Percentiles rank a stretch among this genome's conserved stretches.
Conservation (phyloP, 2,888 invertebrate genomes). For the Andrena praecox region DNA sequence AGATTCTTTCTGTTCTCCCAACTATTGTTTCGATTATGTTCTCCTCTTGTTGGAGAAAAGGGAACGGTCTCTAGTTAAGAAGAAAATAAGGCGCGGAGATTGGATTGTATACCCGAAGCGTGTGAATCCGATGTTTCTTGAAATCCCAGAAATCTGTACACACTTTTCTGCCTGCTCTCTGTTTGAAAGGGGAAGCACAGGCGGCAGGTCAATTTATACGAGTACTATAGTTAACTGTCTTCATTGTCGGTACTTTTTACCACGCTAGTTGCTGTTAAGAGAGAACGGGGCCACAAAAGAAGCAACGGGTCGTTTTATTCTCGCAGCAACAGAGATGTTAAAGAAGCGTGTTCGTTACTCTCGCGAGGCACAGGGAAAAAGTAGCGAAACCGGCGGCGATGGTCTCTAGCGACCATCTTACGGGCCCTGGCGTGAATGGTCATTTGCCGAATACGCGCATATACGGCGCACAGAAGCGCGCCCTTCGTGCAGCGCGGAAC, state of each 20-base stretch:
- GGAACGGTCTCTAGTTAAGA: too few relatives aligned
- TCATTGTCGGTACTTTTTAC: conserved; percentile 47
- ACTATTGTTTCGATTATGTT: too few relatives aligned
- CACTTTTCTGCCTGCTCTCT: background rate
- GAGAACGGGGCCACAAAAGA: conserved; percentile 27
- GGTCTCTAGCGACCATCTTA: conserved; percentile 55
- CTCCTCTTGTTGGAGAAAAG: too few relatives aligned
- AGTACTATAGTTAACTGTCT: conserved; percentile 32
- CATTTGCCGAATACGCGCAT: conserved; percentile 1
- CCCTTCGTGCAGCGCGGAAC: conserved; percentile 10
- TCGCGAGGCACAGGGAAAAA: background rate
- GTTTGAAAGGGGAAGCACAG: background rate
- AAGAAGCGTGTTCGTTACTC: conserved; percentile 46
- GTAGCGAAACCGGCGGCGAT: conserved; percentile 13
- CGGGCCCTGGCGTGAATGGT: conserved; percentile 17
- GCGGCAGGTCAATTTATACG: conserved; percentile 27
- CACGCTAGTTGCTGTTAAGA: conserved; percentile 46
- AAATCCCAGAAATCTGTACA: conserved; percentile 1
- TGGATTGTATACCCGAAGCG: too few relatives aligned
- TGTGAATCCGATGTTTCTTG: too few relatives aligned
- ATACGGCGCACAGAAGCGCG: background rate
- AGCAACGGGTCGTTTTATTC: conserved; percentile 45
- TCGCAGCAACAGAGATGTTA: conserved; percentile 32
- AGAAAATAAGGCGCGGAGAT: too few relatives aligned
- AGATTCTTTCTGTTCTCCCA: too few relatives aligned